Base-by-base conservation (phyloP, 2,888 invertebrate genomes). In the Meteorus cinctellus region DNA sequence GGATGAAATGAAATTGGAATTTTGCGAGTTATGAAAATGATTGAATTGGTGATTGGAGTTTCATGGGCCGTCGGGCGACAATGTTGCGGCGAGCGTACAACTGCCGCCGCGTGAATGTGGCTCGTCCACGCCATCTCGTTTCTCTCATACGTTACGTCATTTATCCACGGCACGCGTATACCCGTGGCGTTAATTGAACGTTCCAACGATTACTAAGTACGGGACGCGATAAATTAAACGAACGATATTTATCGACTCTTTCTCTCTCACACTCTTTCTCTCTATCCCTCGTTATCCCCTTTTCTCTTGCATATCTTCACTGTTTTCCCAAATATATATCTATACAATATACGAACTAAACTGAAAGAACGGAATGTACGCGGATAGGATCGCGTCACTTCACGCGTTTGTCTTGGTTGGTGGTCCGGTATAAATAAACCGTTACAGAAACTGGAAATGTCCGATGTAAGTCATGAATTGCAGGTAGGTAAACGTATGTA, bases 391-490 rank as follows among this genome's bases (percentile, higher is more conserved):
- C 74, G 69, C 59, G 74, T 79, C 76, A 73, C 73, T 74, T 68
- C 74, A 77, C 75, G 76, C 75, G 73, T 66, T 76, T 71, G 69
- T 77, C 72, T 76, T 63, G 78, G 70, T 74, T 75, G 87, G 87
- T 86, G 86, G 86, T 83, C 86, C 80, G 73, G 73, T 80, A 83
- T 85, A 84, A 86, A 86, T 85, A 86, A 85, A 82, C 78, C 81
- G 74, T 77, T 75, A 60, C 78, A 80, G 76, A 84, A 82, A 83
- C 81, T 81, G 81, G 82, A 82, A 84, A 55, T 36, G 36, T 24
- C 41, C 41, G 60, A 70, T 70, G 16, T 48, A 48, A n/a, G 29
- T 29, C 45, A 59, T 31, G 34, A 59, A 55, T 51, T 12, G 55
- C 29, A 31, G 55, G 27, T 51, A 68, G 24, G 27, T 76, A 73